Conservation (phyloP, 2,797 vertebrate species). For the Pseudopleuronectes americanus region DNA sequence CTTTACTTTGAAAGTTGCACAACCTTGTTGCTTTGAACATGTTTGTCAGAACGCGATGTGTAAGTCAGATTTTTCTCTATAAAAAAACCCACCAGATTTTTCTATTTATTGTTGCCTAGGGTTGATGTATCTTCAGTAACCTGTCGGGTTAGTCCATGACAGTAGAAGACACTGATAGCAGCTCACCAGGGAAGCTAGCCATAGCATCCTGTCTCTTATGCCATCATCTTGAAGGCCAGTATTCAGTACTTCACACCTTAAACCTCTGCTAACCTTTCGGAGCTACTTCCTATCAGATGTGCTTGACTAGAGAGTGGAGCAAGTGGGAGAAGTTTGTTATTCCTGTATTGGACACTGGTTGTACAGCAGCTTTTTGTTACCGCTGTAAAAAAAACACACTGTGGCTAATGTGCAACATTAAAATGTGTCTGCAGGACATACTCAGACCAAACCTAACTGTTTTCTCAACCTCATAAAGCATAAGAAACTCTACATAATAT, state of each 20-base stretch:
- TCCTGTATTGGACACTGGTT: conserved; percentile 27
- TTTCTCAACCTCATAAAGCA: not conserved
- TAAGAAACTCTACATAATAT: conserved; percentile 8
- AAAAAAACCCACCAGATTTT: conserved; percentile 64
- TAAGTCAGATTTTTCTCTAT: conserved; percentile 60
- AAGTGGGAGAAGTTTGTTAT: conserved; percentile 24
- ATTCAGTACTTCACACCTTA: conserved; percentile 18
- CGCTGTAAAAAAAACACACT: conserved; percentile 27
- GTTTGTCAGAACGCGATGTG: conserved; percentile 62
- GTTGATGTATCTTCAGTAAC: conserved; percentile 47
- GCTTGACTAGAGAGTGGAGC: conserved; percentile 38
- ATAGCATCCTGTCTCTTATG: conserved; percentile 18
- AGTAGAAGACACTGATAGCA: conserved; percentile 26
- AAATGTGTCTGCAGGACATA: conserved; percentile 9
- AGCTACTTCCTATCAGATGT: conserved; percentile 28
- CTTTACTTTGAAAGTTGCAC: conserved; percentile 80
- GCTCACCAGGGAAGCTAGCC: conserved; percentile 35
- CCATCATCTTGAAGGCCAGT: conserved; percentile 43
- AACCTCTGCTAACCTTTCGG: conserved; percentile 25
- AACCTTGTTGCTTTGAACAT: conserved; percentile 63
- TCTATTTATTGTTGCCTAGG: conserved; percentile 78
- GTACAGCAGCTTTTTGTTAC: conserved; percentile 9
- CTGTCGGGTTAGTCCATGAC: conserved; percentile 17
- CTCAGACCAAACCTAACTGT: conserved; percentile 20
- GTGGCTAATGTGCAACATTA: not conserved